Conservation (phyloP, 2,888 invertebrate genomes). For the Phalera bucephala region DNA sequence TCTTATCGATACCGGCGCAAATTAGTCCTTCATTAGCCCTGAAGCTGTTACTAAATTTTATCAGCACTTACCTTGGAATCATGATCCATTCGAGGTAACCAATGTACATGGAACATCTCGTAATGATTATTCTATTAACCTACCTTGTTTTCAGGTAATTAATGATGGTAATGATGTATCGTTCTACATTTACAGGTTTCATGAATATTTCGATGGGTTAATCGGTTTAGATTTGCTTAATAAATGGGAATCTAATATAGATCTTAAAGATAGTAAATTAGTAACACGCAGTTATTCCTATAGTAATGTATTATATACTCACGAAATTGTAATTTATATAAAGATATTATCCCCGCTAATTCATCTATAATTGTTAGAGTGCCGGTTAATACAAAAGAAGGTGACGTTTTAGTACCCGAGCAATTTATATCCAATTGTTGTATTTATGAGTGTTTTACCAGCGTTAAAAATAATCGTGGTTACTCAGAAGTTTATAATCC, state of each 20-base stretch:
- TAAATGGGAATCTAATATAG: too few species aligned
- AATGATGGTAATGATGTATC: conserved; percentile 19
- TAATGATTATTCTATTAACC: conserved; percentile 26
- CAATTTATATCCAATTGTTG: conserved; percentile 26
- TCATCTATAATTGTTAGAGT: conserved; percentile 22
- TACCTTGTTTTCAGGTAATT: conserved; percentile 25
- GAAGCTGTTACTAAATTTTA: too few species aligned
- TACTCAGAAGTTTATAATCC: conserved; percentile 23
- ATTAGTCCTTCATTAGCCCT: too few species aligned
- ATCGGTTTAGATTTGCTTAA: conserved; percentile 29
- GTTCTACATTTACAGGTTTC: conserved; percentile 31
- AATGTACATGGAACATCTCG: conserved; percentile 26
- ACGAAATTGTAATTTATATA: conserved; percentile 24
- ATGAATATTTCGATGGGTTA: conserved; percentile 32
- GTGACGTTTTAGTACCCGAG: conserved; percentile 18
- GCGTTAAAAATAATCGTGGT: conserved; percentile 22
- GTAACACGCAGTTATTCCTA: conserved; percentile 10
- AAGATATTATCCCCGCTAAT: conserved; percentile 28
- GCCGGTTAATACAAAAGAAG: conserved; percentile 19
- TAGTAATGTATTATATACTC: conserved; percentile 26
- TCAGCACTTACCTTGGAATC: conserved; percentile 15
- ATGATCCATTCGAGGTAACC: conserved; percentile 29
- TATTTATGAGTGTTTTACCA: conserved; percentile 22
- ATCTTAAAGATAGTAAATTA: too few species aligned
- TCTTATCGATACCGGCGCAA: too few species aligned